Evolutionary conservation across 2,888 invertebrate genomes (phyloP), one percentile per base, ranked within the genome.

Genomic region (Anodontia alba): DNA sequence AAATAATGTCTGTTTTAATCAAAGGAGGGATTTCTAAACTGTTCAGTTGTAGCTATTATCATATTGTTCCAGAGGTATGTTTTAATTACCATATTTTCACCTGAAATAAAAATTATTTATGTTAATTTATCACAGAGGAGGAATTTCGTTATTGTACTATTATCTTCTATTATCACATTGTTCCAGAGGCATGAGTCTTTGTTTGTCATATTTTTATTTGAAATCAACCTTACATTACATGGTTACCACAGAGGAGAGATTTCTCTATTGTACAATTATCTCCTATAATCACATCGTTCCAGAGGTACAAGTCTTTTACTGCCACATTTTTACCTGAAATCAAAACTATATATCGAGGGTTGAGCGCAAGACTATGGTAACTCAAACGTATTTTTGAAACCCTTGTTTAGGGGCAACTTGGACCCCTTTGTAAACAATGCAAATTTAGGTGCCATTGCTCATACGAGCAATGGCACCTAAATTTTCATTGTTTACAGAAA

Each of bases 61-160:
- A 96, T 96, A 94, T 96, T 96, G n/a, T 97, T 96, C 95, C 98
- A 96, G 49, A 99, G 94, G 89, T 97, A 97, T 12, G 97, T 96
- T 87, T 95, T 95, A 49, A 99, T 96, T 26, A 92, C 95, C 26
- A 97, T 97, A 94, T 97, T 97, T 83, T 96, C 88, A 79, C 95
- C 95, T 95, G 87, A 17, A 87, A 70, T n/a, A n/a, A n/a, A n/a
- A n/a, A n/a, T n/a, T n/a, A n/a, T n/a, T n/a, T n/a, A n/a, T n/a
- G n/a, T n/a, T n/a, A n/a, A n/a, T n/a, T n/a, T n/a, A n/a, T n/a
- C n/a, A n/a, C 93, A 94, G 33, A 95, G 57, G 3, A 95, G 81
- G 10, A 93, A 91, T 5, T 91, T 17, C 89, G n/a, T 86, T 29
- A 95, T 80, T 17, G 95, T 95, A 87, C 96, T 95, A 66, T 95